Conservation (phyloP, 2,888 invertebrate species). For the Eulithis prunata region DNA sequence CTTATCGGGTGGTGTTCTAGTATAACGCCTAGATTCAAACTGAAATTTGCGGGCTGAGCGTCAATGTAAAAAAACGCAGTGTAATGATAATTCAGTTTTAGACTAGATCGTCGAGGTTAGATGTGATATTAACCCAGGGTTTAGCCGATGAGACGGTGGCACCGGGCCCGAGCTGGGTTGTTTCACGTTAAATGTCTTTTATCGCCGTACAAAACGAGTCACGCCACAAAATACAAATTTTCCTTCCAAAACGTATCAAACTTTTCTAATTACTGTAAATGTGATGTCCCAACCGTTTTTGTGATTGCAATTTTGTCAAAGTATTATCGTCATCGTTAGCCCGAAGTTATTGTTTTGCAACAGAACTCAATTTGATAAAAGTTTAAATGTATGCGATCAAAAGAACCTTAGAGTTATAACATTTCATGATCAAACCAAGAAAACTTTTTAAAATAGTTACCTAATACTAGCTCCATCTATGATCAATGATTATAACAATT, state of each 20-base stretch:
- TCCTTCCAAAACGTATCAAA: slow-evolving; percentile 75
- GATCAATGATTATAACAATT: neutral
- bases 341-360: slow-evolving; percentile 43
- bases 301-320: slow-evolving; percentile 63
- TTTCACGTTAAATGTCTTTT: slow-evolving; percentile 64
- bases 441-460: neutral
- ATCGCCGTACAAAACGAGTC: slow-evolving; percentile 68
- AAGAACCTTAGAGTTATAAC: neutral
- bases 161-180: slow-evolving; percentile 47
- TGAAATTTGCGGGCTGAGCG: too few relatives aligned
- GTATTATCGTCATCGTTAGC: slow-evolving; percentile 48
- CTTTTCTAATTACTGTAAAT: slow-evolving; percentile 79
- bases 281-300: slow-evolving; percentile 66
- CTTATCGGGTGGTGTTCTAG: too few relatives aligned
- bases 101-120: neutral
- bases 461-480: slow-evolving; percentile 26
- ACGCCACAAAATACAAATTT: slow-evolving; percentile 78
- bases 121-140: slow-evolving; percentile 7
- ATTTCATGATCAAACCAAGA: neutral
- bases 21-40: too few relatives aligned
- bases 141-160: slow-evolving; percentile 13
- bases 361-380: slow-evolving; percentile 23
- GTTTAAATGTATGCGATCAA: slow-evolving; percentile 18
- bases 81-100: too few relatives aligned
- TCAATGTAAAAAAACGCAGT: too few relatives aligned